Evolutionary conservation across 30 jellyfish, hydroid and myxozoan genomes (phyloP), one percentile per base, ranked within the genome.

Genomic region (Hydractinia symbiolongicarpus): DNA sequence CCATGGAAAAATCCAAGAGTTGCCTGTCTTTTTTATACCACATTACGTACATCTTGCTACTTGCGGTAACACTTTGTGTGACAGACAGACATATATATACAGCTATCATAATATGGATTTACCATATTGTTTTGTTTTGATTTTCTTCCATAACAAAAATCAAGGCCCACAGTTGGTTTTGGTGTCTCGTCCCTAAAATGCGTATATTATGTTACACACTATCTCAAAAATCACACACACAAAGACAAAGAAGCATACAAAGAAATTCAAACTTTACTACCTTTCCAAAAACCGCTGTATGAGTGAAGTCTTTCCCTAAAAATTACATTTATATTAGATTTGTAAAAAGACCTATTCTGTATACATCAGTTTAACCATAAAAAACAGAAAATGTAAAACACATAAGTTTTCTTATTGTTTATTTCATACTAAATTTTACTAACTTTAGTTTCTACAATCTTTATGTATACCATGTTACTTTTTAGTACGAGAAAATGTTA

Each of bases 121-220:
- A 83, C 96, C 94, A 80, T 89, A 30, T 76, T 81, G 52, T 82
- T 89, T 57, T 86, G 86, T 72, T 86, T 89, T 66, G 96, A 78
- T 49, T 85, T 61, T 73, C 96, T 72, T n/a, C 84, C 94, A 79
- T 71, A 89, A 8, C 90, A 81, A 68, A 82, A 89, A 73, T 89
- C 96, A 51, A 89, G 66, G 21, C 90, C 96, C n/a, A 82, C 89
- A 4, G 96, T 83, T 7, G 96, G 96, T 54, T 89, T 89, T n/a
- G 91, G 86, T 20, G 87, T 58, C 60, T 89, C 96, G 75, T 89
- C 96, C 68, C 96, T 89, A n/a, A 30, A 54, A 54, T 13, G 9
- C 21, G 9, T 9, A 49, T 52, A 21, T 50, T 51, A n/a, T 21
- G 30, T 13, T 53, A 8, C 16, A 54, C 83, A n/a, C 61, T 16